Evolutionary conservation across 2,797 vertebrate genomes (phyloP).

Genomic region (Cirrhinus mrigala): DNA sequence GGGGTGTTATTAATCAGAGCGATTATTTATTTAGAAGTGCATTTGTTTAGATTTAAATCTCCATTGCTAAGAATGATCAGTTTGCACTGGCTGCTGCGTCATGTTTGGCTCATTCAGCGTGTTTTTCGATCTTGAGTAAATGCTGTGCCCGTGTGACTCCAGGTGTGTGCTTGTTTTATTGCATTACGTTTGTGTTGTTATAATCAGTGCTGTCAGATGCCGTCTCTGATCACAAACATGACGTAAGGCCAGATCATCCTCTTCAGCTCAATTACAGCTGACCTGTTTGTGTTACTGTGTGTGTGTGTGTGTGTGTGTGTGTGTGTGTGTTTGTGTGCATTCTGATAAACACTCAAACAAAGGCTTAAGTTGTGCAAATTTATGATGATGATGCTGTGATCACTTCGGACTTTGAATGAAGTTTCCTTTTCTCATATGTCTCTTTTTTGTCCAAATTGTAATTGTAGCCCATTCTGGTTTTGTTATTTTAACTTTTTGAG

Average conservation of each 20-base stretch:
- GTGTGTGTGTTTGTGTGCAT: too few relatives aligned
- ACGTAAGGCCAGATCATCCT: slow-evolving; percentile 17
- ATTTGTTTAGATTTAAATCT: background rate
- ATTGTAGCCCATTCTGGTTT: too few relatives aligned
- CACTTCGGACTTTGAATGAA: too few relatives aligned
- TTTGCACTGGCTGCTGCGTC: background rate
- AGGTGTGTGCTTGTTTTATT: background rate
- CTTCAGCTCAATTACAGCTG: slow-evolving; percentile 3
- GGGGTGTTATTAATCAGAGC: background rate
- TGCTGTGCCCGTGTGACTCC: background rate
- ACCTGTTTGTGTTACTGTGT: background rate
- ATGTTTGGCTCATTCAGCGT: background rate
- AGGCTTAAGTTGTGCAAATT: too few relatives aligned
- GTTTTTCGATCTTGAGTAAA: background rate
- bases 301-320: background rate
- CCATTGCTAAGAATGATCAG: background rate
- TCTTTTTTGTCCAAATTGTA: too few relatives aligned
- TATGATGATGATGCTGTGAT: too few relatives aligned
- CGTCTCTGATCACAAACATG: slow-evolving; percentile 7
- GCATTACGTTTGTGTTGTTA: background rate
- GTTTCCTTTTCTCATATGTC: too few relatives aligned
- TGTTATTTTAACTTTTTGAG: too few relatives aligned
- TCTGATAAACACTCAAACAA: background rate
- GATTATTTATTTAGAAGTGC: background rate
- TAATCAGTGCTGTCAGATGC: background rate